Percentiles rank a stretch among this genome's conserved stretches.
phyloP scores from a whole-genome alignment of 2,797 vertebrate species.

The Erpetoichthys calabaricus region DNA sequence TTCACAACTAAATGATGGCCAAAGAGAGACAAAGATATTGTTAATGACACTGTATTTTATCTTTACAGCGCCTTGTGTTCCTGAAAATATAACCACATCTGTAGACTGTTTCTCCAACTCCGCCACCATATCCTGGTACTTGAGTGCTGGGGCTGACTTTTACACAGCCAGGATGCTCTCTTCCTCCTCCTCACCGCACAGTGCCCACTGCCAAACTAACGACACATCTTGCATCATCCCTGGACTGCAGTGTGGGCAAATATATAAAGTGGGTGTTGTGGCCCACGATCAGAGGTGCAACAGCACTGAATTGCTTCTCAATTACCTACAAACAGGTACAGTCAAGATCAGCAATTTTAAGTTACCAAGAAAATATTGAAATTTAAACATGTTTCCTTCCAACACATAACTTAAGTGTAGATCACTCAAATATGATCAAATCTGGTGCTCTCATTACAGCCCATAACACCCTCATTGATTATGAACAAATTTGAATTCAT shows the following conservation, averaged over 20 bases:
- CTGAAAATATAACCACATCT: constrained; percentile 25
- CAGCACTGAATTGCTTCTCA: constrained; percentile 29
- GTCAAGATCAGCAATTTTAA: background rate
- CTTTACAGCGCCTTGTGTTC: constrained; percentile 41
- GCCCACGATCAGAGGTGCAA: constrained; percentile 37
- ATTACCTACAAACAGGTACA: constrained; percentile 43
- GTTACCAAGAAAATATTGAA: no score
- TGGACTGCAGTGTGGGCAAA: constrained; percentile 39
- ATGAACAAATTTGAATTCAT: no score
- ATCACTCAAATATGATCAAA: no score
- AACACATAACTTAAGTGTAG: no score
- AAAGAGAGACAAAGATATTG: no score
- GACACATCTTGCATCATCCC: constrained; percentile 36
- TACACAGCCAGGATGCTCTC: constrained; percentile 30
- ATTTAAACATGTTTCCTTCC: no score
- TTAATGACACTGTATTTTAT: background rate
- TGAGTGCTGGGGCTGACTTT: constrained; percentile 31
- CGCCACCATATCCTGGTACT: constrained; percentile 37
- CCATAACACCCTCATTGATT: no score
- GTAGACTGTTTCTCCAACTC: constrained; percentile 32
- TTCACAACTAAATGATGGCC: no score
- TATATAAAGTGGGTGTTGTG: constrained; percentile 38
- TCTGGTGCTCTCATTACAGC: no score
- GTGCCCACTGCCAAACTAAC: constrained; percentile 23
- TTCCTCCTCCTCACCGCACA: constrained; percentile 17